These are phyloP conservation scores for Halcyon leucocephala DNA, from an alignment of 2,797 vertebrate genomes.

Conservation along the genomic window DNA sequence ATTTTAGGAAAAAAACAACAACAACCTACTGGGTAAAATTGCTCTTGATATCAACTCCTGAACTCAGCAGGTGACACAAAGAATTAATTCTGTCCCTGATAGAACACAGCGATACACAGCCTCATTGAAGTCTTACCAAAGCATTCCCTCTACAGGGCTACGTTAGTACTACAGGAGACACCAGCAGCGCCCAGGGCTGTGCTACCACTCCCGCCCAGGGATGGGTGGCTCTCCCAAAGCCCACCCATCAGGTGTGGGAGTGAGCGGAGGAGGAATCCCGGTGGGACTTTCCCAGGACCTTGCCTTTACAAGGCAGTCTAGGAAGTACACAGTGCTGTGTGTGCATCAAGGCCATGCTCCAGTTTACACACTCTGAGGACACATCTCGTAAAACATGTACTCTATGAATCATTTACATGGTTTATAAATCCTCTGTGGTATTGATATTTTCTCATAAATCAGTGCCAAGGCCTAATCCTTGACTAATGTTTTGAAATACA, in stretches of 20 bases:
- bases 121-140: conserved; percentile 61
- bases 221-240: neutral
- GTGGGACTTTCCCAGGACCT: neutral
- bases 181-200: neutral
- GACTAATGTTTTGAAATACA: conserved; percentile 1
- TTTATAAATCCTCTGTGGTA: neutral
- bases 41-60: neutral
- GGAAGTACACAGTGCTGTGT: rapidly evolving
- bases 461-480: neutral
- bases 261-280: neutral
- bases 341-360: neutral
- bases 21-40: neutral
- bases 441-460: neutral
- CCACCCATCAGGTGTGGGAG: neutral
- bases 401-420: neutral
- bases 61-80: conserved; percentile 16
- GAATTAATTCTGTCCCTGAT: neutral
- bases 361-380: rapidly evolving
- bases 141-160: conserved; percentile 72
- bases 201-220: neutral
- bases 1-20: neutral
- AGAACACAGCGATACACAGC: neutral
- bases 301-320: neutral
- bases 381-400: neutral
- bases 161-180: conserved; percentile 41